Conservation (phyloP, 2,888 invertebrate genomes). For the Priocnemis perturbator region DNA sequence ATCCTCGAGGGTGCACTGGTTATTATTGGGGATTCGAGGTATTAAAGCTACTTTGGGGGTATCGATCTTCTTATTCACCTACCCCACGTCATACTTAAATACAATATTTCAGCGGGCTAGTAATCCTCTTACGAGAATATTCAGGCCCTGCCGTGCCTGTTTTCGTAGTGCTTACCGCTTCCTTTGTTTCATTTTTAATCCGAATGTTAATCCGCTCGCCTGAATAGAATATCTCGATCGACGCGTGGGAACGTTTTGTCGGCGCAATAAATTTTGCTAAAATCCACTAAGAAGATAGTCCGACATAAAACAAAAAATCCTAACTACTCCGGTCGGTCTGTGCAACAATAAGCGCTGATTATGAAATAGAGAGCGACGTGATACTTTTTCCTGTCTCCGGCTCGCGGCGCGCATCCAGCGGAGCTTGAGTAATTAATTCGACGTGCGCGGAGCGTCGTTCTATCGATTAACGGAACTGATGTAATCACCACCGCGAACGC, state of each 20-base stretch:
- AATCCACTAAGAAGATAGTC: too few species aligned
- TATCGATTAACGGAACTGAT: constrained; percentile 54
- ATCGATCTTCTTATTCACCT: constrained; percentile 55
- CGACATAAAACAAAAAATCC: too few species aligned
- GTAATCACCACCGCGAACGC: constrained; percentile 48
- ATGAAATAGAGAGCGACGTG: too few species aligned
- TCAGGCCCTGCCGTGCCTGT: constrained; percentile 18
- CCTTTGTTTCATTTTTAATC: constrained; percentile 5
- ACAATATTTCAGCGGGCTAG: constrained; percentile 51
- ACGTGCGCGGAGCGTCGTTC: constrained; percentile 30
- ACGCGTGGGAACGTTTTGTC: neutral
- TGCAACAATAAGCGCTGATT: too few species aligned
- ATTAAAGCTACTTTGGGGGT: constrained; percentile 49
- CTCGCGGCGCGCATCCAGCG: neutral
- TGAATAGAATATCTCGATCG: too few species aligned
- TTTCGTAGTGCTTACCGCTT: neutral
- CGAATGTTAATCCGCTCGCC: neutral
- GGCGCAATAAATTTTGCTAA: too few species aligned
- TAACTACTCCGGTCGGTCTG: too few species aligned
- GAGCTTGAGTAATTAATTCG: constrained; percentile 51
- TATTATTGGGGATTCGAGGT: constrained; percentile 56
- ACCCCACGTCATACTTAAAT: constrained; percentile 51
- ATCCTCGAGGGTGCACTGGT: constrained; percentile 35
- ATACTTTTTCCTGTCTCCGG: too few species aligned
- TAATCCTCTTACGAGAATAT: constrained; percentile 52